phyloP scores from a whole-genome alignment of 2,888 invertebrate species.

The Lordiphosa fenestrarum region DNA sequence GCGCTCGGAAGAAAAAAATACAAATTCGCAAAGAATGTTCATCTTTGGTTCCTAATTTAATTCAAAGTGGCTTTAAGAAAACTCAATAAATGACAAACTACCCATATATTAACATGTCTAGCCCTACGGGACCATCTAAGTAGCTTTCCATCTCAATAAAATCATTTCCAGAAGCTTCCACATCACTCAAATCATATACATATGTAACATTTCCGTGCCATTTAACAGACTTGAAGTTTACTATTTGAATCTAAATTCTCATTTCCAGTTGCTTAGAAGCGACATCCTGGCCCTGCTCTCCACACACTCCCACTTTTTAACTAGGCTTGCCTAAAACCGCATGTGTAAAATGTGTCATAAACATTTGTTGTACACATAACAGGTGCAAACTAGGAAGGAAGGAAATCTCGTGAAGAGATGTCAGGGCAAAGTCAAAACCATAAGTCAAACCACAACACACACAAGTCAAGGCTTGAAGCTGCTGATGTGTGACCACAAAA shows the following conservation, averaged over 20 bases:
- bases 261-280: constrained; percentile 10
- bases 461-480: constrained; percentile 23
- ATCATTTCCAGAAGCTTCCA: too few relatives aligned
- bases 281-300: background rate
- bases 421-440: constrained; percentile 53
- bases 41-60: too few relatives aligned
- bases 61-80: too few relatives aligned
- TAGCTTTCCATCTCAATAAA: too few relatives aligned
- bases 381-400: constrained; percentile 23
- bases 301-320: background rate
- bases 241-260: constrained; percentile 18
- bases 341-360: constrained; percentile 68
- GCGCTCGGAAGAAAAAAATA: too few relatives aligned
- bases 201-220: too few relatives aligned
- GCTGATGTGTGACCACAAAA: constrained; percentile 21
- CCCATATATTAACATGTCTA: too few relatives aligned
- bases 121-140: too few relatives aligned
- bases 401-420: constrained; percentile 15
- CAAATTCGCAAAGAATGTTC: too few relatives aligned
- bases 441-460: constrained; percentile 58
- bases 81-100: too few relatives aligned
- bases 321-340: constrained; percentile 46
- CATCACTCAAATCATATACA: too few relatives aligned
- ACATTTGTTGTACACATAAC: constrained; percentile 45
- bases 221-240: too few relatives aligned